A percentile compares a stretch with the other conserved stretches of the same genome.
Conservation (phyloP, 2,113 vertebrate genomes). For the Ictalurus punctatus region DNA sequence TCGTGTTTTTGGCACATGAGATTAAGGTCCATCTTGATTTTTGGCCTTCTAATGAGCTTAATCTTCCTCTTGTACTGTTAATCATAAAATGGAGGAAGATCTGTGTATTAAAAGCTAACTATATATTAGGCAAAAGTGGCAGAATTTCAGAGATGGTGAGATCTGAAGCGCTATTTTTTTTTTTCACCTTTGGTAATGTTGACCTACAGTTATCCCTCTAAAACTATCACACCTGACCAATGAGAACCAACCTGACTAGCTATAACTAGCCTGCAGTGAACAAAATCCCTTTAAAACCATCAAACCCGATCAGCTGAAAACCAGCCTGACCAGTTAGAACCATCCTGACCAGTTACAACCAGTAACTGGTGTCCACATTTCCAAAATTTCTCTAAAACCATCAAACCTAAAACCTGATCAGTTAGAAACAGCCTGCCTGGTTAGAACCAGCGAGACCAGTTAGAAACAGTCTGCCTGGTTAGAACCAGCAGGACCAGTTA, state of each 20-base stretch:
- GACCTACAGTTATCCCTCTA: not conserved
- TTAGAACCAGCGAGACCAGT: too few species aligned
- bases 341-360: not conserved
- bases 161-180: not conserved
- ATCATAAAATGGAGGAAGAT: not conserved
- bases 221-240: not conserved
- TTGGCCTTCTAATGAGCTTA: not conserved
- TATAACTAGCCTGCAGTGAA: not conserved
- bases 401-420: not conserved
- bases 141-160: not conserved
- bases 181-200: not conserved
- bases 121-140: not conserved
- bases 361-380: not conserved
- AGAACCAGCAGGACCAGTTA: too few species aligned
- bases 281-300: not conserved
- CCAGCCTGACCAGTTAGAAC: not conserved
- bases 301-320: not conserved
- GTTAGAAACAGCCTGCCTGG: not conserved
- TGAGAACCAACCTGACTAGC: not conserved
- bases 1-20: not conserved
- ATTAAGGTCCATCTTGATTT: not conserved
- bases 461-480: too few species aligned
- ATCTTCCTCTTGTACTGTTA: not conserved
- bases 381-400: not conserved
- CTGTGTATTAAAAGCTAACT: not conserved